Base-by-base conservation (phyloP, 2,797 vertebrate species). In the Enteromius mattozi region DNA sequence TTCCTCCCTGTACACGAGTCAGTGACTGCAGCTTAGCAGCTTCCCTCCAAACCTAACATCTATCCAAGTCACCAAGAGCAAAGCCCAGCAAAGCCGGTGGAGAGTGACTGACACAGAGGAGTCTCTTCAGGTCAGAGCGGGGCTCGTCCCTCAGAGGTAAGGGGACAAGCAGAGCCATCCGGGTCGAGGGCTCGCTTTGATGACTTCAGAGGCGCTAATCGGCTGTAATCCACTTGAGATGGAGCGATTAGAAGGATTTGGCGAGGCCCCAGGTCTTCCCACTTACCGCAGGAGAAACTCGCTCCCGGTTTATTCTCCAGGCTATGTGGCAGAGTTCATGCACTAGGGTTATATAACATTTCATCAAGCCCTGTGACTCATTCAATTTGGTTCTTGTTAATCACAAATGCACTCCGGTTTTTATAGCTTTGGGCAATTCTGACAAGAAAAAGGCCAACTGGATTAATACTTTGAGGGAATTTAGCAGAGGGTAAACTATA, bases 21-120 rank as follows among this genome's bases (percentile, higher is more conserved):
- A 12, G 51, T 0, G 12, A 61, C 61, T n/a, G 61, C 56, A 90
- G 89, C 89, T 92, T 86, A 92, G 87, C 87, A 88, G 88, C 81
- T 81, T 45, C 40, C 4, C 78, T 83, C 83, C 77, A 78, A 90
- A 89, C 35, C 82, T 80, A 72, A 88, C 89, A 86, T 90, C 84
- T 86, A 87, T 86, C 82, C 66, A 85, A 86, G 80, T 83, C 87
- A 83, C 19, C 24, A 87, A 85, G 85, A 86, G 90, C 81, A 90
- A 80, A 78, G 30, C 13, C 63, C 51, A 75, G 54, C 86, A 74
- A 51, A 51, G 17, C 47, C 21, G 47, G 30, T 85, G 78, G 81
- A 63, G 86, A 14, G 27, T 56, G 81, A 83, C 86, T 78, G 81
- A 90, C 86, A 63, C 33, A 45, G 63, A 77, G 30, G 10, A 90